Conservation (phyloP, 2,888 invertebrate species). For the Patella pellucida region DNA sequence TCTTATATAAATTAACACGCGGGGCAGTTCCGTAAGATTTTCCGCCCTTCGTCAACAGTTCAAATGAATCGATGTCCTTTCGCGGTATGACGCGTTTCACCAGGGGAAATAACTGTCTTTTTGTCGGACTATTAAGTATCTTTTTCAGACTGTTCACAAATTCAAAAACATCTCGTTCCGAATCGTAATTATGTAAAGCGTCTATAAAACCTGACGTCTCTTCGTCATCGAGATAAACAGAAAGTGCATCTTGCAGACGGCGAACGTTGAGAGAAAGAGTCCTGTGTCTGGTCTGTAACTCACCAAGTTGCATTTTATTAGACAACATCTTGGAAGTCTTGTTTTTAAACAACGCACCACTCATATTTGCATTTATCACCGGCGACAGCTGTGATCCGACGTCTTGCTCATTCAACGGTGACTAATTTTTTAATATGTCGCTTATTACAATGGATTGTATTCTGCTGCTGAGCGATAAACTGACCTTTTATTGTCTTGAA, state of each 20-base stretch:
- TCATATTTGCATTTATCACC: conserved; percentile 3
- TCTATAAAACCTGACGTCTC: conserved; percentile 58
- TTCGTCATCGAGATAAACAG: conserved; percentile 51
- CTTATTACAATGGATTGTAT: too few relatives aligned
- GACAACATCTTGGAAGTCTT: conserved; percentile 14
- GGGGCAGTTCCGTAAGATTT: conserved; percentile 47
- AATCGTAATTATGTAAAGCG: conserved; percentile 57
- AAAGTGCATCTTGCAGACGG: conserved; percentile 60
- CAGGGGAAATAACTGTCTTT: conserved; percentile 52
- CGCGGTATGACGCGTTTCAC: conserved; percentile 58
- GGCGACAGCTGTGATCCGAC: neutral
- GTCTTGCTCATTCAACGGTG: too few relatives aligned
- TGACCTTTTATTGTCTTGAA: too few relatives aligned
- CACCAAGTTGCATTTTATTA: conserved; percentile 8
- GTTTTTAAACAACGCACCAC: conserved; percentile 1
- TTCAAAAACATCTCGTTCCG: conserved; percentile 53
- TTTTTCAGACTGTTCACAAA: conserved; percentile 51
- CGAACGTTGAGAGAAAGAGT: conserved; percentile 52
- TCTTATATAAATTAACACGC: conserved; percentile 36
- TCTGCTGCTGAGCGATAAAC: too few relatives aligned
- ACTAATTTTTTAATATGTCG: too few relatives aligned
- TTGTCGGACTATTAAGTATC: conserved; percentile 63
- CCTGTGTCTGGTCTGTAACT: conserved; percentile 19
- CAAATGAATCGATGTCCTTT: conserved; percentile 54
- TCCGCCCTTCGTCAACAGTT: conserved; percentile 39